These are phyloP conservation scores for Heteropelma amictum DNA, from an alignment of 2,888 invertebrate genomes.

Conservation along the genomic window DNA sequence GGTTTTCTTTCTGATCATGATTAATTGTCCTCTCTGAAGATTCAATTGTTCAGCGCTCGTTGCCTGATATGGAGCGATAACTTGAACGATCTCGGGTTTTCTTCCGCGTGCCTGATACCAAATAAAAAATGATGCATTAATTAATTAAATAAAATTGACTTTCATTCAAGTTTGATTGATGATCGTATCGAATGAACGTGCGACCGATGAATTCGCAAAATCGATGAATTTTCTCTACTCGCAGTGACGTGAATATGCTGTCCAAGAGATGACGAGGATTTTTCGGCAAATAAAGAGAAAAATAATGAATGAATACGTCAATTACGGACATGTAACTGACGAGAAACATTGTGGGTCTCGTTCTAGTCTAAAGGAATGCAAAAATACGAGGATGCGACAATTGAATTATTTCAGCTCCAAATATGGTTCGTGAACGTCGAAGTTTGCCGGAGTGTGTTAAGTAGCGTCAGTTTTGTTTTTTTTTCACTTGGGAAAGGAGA, in stretches of 20 bases:
- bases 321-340: no score
- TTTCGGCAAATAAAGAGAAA: no score
- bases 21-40: slow-evolving; percentile 92
- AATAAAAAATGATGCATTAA: slow-evolving; percentile 43
- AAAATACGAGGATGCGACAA: neutral
- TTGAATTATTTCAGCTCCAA: slow-evolving; percentile 16
- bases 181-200: slow-evolving; percentile 19
- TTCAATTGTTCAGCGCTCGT: slow-evolving; percentile 95
- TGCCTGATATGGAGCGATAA: slow-evolving; percentile 95
- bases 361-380: no score
- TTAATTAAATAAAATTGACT: no score
- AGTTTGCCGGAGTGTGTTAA: slow-evolving; percentile 25
- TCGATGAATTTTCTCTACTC: neutral
- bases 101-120: slow-evolving; percentile 81
- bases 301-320: no score
- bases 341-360: no score
- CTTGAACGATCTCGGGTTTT: slow-evolving; percentile 95
- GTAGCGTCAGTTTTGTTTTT: slow-evolving; percentile 32
- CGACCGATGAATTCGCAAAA: slow-evolving; percentile 9
- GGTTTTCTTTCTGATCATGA: slow-evolving; percentile 97
- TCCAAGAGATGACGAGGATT: no score
- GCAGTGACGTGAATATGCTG: no score
- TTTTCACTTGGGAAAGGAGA: slow-evolving; percentile 18
- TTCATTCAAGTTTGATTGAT: no score
- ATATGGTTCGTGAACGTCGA: slow-evolving; percentile 6